Evolutionary conservation across 2,113 vertebrate genomes (phyloP), one percentile per base, ranked within the genome.

Genomic region (Poicephalus meyeri): DNA sequence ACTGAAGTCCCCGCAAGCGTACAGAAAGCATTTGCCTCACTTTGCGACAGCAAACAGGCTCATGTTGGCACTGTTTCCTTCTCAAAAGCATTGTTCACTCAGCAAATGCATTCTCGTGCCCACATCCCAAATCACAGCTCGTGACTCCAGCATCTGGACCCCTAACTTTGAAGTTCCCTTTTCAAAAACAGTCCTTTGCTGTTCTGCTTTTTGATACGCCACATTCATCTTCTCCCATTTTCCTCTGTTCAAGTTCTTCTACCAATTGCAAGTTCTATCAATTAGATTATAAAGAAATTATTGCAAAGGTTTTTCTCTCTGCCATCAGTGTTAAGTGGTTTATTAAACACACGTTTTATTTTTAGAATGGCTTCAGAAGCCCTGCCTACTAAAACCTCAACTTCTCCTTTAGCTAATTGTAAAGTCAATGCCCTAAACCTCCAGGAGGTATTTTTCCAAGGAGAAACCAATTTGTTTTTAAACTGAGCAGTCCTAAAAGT

Each of bases 371-470:
- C 77, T 86, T 95, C 83, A 81, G 82, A 93, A 92, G 83, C 47
- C 21, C 58, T 53, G 52, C 20, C 61, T 88, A 58, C 84, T 31
- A 89, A 81, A 85, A 26, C 5, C 17, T 11, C 19, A 16, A 13
- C 19, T 86, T 74, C 65, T 56, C 49, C 64, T 86, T 68, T 28
- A 87, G 49, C 53, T 95, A 93, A 78, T 42, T 56, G 82, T 63
- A 47, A 95, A 91, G 69, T 33, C 72, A 83, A 83, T 90, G 78
- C 68, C 74, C 91, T 86, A 93, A 88, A 94, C 66, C 69, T 94
- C 41, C 42, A 85, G 42, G 80, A 95, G 31, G 26, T 49, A 46
- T 25, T 94, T 77, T 91, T 91, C 70, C 63, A 87, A 89, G 71
- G 68, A 95, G 82, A 94, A 95, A 88, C 44, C 63, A 76, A 86